Conservation (phyloP, 2,888 invertebrate genomes). For the Phania funesta region DNA sequence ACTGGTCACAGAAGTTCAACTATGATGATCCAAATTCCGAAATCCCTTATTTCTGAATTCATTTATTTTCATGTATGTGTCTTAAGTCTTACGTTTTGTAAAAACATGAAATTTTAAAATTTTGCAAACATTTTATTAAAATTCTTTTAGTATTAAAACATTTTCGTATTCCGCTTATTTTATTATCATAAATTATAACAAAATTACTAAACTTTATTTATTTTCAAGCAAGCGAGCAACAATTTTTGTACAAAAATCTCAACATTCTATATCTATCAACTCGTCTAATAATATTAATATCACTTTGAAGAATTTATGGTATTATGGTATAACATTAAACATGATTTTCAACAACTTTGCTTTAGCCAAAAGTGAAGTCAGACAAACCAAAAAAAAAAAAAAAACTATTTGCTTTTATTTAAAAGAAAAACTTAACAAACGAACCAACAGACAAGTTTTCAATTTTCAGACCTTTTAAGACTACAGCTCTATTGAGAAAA, state of each 20-base stretch:
- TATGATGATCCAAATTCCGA: too few species aligned
- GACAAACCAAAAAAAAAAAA: slow-evolving; percentile 41
- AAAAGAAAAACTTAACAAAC: not conserved
- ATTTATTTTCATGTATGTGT: not conserved
- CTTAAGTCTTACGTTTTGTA: not conserved
- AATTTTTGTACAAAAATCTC: slow-evolving; percentile 38
- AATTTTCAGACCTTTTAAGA: slow-evolving; percentile 58
- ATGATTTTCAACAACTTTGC: slow-evolving; percentile 61
- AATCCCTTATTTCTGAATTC: not conserved
- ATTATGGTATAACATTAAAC: slow-evolving; percentile 57
- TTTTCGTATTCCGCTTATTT: not conserved
- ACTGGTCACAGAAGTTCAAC: too few species aligned
- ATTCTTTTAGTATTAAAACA: not conserved
- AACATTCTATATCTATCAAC: slow-evolving; percentile 52
- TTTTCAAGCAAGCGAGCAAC: not conserved
- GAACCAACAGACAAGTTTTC: slow-evolving; percentile 45
- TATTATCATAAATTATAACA: slow-evolving; percentile 12
- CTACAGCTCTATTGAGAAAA: slow-evolving; percentile 27
- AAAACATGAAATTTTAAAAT: too few species aligned
- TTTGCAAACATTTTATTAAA: not conserved
- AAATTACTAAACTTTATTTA: slow-evolving; percentile 42
- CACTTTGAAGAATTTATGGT: slow-evolving; percentile 58
- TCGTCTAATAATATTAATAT: slow-evolving; percentile 60
- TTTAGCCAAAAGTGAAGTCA: slow-evolving; percentile 43
- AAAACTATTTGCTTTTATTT: not conserved